A percentile compares a stretch with the other conserved stretches of the same genome.
Evolutionary conservation across 2,113 vertebrate genomes (phyloP).

Genomic region (Syrmaticus mikado): DNA sequence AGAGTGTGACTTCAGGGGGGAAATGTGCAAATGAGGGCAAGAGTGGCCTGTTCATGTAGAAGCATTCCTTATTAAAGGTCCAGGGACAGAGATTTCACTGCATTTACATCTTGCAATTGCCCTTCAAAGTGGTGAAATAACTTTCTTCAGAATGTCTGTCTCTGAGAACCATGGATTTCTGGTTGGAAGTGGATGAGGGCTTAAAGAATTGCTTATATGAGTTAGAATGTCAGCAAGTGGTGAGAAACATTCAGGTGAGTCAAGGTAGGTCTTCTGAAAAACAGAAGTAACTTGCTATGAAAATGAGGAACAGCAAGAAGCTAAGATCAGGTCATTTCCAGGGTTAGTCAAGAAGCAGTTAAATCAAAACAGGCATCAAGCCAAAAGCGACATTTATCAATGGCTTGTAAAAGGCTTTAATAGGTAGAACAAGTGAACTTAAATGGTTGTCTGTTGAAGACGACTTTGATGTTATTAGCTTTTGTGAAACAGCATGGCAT

Average conservation of each 20-base stretch:
- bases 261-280: background rate
- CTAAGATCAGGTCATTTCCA: background rate
- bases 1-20: background rate
- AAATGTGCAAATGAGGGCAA: background rate
- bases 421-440: background rate
- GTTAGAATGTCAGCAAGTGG: background rate
- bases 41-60: background rate
- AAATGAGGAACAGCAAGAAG: background rate
- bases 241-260: background rate
- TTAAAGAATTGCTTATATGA: background rate
- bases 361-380: background rate
- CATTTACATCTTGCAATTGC: background rate
- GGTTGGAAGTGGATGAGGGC: background rate
- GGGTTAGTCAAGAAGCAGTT: background rate
- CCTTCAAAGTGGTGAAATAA: background rate
- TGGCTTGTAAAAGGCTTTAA: slow-evolving; percentile 17
- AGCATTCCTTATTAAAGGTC: background rate
- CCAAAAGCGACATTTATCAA: background rate
- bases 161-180: background rate
- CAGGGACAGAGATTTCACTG: background rate
- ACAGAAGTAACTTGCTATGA: background rate
- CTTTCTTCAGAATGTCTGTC: background rate
- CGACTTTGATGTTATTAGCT: slow-evolving; percentile 29
- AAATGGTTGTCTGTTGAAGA: slow-evolving; percentile 28
- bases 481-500: slow-evolving; percentile 31